phyloP scores from a whole-genome alignment of 2,888 invertebrate species.

The Perithous albicinctus region DNA sequence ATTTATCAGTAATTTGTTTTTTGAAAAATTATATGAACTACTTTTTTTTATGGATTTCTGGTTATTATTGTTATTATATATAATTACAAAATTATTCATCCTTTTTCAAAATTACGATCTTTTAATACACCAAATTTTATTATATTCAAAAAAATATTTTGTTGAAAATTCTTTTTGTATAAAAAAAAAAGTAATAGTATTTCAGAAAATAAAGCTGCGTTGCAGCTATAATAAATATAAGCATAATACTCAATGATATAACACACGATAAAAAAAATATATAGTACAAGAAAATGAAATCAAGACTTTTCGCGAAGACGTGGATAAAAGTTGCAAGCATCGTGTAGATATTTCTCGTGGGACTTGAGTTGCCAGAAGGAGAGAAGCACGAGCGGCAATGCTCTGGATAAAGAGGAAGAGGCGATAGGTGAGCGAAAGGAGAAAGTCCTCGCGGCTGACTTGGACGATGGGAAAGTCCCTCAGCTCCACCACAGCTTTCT shows the following conservation, averaged over 20 bases:
- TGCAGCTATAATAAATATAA: neutral
- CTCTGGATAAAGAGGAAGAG: constrained; percentile 67
- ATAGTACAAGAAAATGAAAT: constrained; percentile 9
- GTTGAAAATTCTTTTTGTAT: too few species aligned
- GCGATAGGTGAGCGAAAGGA: constrained; percentile 46
- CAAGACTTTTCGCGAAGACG: constrained; percentile 27
- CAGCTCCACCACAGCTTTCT: constrained; percentile 24
- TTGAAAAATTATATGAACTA: too few species aligned
- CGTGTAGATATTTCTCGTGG: constrained; percentile 55
- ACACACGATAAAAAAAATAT: neutral
- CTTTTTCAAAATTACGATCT: too few species aligned
- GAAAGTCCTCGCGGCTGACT: constrained; percentile 38
- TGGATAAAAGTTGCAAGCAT: constrained; percentile 46
- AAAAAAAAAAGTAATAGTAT: neutral
- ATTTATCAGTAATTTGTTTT: too few species aligned
- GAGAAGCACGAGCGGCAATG: constrained; percentile 59
- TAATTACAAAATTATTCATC: too few species aligned
- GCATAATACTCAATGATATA: neutral
- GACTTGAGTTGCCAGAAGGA: constrained; percentile 62
- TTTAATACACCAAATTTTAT: too few species aligned
- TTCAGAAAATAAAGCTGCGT: neutral
- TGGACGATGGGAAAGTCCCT: constrained; percentile 51
- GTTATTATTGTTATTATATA: too few species aligned
- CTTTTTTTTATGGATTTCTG: too few species aligned
- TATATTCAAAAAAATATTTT: too few species aligned